Evolutionary conservation across 2,888 invertebrate genomes (phyloP).

Genomic region (Oscheius sp.): DNA sequence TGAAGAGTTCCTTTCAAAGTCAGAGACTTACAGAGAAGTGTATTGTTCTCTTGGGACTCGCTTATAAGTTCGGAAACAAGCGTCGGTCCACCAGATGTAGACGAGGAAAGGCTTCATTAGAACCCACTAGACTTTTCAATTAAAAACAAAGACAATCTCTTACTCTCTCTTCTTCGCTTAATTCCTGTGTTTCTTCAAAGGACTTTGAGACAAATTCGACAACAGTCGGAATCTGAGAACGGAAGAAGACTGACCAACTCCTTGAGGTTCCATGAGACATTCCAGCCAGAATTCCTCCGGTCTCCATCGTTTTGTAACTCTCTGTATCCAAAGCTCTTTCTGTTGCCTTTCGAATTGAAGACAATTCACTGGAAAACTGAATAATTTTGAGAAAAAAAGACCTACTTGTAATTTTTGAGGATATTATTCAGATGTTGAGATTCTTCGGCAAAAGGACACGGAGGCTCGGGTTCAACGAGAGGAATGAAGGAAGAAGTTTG

Average conservation of each 20-base stretch:
- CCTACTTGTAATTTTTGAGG: not conserved
- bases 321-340: conserved; percentile 10
- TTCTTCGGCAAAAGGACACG: not conserved
- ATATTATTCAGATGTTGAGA: not conserved
- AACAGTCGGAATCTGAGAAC: conserved; percentile 14
- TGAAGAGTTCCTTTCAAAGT: not conserved
- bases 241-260: conserved; percentile 7
- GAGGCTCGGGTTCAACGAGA: not conserved
- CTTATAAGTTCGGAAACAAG: conserved; percentile 8
- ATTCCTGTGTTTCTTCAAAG: not conserved
- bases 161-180: conserved; percentile 5
- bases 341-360: conserved; percentile 1
- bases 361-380: not conserved
- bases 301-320: conserved; percentile 4
- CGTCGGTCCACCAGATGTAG: conserved; percentile 17
- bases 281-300: conserved; percentile 5
- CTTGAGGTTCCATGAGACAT: conserved; percentile 4
- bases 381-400: not conserved
- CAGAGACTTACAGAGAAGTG: not conserved
- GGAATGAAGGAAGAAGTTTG: not conserved
- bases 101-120: conserved; percentile 21
- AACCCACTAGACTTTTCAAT: not conserved
- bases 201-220: conserved; percentile 17
- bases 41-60: conserved; percentile 4
- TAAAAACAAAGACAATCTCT: not conserved